Percentiles rank a stretch among this genome's conserved stretches.
Evolutionary conservation across 2,888 invertebrate species (phyloP).

Genomic region (Brachylomia viminalis): DNA sequence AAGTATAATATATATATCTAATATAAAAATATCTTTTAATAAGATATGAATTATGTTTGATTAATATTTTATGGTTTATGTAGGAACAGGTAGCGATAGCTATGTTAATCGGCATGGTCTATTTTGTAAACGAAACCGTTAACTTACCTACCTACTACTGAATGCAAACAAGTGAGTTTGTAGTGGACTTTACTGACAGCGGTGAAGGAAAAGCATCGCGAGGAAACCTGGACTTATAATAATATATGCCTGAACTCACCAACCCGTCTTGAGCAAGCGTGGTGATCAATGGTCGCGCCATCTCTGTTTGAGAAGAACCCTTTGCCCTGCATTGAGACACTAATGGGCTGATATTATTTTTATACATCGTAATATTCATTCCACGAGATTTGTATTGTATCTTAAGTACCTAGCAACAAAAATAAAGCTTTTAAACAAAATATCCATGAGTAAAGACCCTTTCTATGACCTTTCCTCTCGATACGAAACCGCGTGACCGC

Average conservation of each 20-base stretch:
- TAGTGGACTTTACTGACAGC: background rate
- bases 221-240: background rate
- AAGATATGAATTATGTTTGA: constrained; percentile 1
- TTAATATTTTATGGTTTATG: background rate
- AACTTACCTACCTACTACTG: background rate
- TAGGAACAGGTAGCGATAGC: background rate
- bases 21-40: too few relatives aligned
- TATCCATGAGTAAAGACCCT: background rate
- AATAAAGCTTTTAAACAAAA: background rate
- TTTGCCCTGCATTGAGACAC: background rate
- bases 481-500: constrained; percentile 31
- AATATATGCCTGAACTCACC: background rate
- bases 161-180: background rate
- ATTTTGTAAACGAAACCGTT: background rate
- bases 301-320: background rate
- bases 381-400: background rate
- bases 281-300: background rate
- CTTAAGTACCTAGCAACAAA: background rate
- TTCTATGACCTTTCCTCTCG: constrained; percentile 25
- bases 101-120: background rate
- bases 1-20: too few relatives aligned
- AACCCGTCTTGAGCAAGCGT: background rate
- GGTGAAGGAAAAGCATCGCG: background rate
- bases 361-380: background rate
- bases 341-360: background rate